phyloP scores from a whole-genome alignment of 1,140 invertebrate genomes.

The Rhynchophorus ferrugineus region DNA sequence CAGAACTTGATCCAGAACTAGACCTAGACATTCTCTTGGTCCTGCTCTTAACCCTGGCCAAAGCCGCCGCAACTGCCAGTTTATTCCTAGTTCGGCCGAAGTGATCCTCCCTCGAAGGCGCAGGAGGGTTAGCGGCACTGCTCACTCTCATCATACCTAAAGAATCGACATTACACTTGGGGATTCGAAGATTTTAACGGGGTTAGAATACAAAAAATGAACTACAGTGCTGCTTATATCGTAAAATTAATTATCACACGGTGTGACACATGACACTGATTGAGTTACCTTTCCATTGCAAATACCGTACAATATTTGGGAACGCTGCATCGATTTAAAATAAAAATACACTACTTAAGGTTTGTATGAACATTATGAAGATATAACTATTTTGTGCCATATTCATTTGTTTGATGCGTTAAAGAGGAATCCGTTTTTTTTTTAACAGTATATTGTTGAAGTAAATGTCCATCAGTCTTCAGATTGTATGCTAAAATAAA shows the following conservation, averaged over 20 bases:
- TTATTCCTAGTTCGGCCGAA: constrained; percentile 34
- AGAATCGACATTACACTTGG: constrained; percentile 3
- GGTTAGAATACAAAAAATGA: too few relatives aligned
- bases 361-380: too few relatives aligned
- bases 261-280: background rate
- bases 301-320: constrained; percentile 9
- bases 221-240: too few relatives aligned
- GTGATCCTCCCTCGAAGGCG: constrained; percentile 33
- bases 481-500: too few relatives aligned
- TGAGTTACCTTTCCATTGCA: constrained; percentile 12
- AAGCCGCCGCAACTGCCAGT: constrained; percentile 35
- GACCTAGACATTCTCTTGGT: constrained; percentile 40
- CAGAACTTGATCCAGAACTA: constrained; percentile 44
- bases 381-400: too few relatives aligned
- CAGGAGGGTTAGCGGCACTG: constrained; percentile 39
- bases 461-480: too few relatives aligned
- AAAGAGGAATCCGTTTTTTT: too few relatives aligned
- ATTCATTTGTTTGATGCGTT: too few relatives aligned
- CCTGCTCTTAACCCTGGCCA: constrained; percentile 34
- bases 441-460: too few relatives aligned
- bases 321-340: constrained; percentile 5
- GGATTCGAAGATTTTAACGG: background rate
- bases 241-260: constrained; percentile 2
- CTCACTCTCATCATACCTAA: constrained; percentile 39
- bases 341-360: background rate